phyloP scores from a whole-genome alignment of 1,140 invertebrate genomes.

The Meloidogyne exigua region DNA sequence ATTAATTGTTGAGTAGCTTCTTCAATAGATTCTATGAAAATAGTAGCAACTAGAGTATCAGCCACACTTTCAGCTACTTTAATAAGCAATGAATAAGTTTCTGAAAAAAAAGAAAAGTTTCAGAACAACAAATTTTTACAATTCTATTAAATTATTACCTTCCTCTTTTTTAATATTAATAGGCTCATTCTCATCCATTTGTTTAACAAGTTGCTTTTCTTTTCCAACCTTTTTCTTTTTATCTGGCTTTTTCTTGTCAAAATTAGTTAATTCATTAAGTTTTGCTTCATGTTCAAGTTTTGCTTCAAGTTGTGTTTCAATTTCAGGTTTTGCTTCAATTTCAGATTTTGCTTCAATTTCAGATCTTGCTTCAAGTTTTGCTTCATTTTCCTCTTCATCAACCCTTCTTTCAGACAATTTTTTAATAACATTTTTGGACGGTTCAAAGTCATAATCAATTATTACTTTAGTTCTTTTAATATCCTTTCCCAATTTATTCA shows the following conservation, averaged over 20 bases:
- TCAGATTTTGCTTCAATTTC: neutral
- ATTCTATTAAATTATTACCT: neutral
- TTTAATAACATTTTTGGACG: constrained; percentile 5
- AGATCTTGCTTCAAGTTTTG: neutral
- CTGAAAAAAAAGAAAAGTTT: constrained; percentile 30
- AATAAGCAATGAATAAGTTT: constrained; percentile 56
- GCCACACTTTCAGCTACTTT: constrained; percentile 59
- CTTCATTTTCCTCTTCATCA: constrained; percentile 1
- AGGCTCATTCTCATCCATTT: neutral
- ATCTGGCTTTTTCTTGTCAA: neutral
- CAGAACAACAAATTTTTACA: neutral
- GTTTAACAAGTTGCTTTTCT: neutral
- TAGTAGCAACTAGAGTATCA: constrained; percentile 53
- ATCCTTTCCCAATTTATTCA: constrained; percentile 49
- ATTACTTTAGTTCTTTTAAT: constrained; percentile 44
- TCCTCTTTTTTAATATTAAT: constrained; percentile 22
- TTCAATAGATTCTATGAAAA: constrained; percentile 53
- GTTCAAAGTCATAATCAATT: constrained; percentile 44
- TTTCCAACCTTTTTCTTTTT: neutral
- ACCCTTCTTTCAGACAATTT: constrained; percentile 5
- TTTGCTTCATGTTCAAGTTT: neutral
- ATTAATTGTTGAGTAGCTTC: constrained; percentile 32
- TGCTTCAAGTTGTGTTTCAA: too few relatives aligned
- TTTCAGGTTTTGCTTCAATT: neutral
- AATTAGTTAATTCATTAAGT: too few relatives aligned